Conservation (phyloP, 2,113 vertebrate genomes). For the Taxidea taxus region DNA sequence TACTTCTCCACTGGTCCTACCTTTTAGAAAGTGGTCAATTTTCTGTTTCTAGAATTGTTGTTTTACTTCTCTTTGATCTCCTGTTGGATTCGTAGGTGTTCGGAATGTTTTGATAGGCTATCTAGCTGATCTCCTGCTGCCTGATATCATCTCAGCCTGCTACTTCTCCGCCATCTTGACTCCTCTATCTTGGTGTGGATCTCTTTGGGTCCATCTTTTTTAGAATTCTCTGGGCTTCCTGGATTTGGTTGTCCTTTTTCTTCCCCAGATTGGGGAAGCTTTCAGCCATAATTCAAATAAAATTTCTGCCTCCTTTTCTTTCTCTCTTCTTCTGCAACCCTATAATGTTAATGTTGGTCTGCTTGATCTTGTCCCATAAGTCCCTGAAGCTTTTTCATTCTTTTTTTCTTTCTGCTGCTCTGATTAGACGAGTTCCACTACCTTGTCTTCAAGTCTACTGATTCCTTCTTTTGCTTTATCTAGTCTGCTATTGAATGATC, state of each 20-base stretch:
- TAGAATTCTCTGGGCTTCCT: not conserved
- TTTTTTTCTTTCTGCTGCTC: not conserved
- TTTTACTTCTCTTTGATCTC: no score
- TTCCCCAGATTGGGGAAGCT: not conserved
- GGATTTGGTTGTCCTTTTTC: not conserved
- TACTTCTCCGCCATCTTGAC: no score
- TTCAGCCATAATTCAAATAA: not conserved
- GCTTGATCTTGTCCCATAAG: not conserved
- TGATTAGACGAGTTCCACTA: not conserved
- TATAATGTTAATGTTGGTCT: not conserved
- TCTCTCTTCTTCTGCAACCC: not conserved
- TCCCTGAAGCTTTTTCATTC: not conserved
- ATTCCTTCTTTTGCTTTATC: not conserved
- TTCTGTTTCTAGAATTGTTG: no score
- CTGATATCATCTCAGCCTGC: no score
- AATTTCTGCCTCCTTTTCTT: not conserved
- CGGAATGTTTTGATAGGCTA: no score
- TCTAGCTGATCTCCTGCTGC: no score
- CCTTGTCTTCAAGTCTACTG: not conserved
- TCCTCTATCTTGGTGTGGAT: no score
- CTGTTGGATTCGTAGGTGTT: no score
- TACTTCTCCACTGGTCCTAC: no score
- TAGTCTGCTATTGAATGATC: not conserved
- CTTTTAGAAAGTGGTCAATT: no score
- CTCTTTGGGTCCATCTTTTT: not conserved